phyloP scores from a whole-genome alignment of 2,113 vertebrate genomes.

The Hoplias malabaricus region DNA sequence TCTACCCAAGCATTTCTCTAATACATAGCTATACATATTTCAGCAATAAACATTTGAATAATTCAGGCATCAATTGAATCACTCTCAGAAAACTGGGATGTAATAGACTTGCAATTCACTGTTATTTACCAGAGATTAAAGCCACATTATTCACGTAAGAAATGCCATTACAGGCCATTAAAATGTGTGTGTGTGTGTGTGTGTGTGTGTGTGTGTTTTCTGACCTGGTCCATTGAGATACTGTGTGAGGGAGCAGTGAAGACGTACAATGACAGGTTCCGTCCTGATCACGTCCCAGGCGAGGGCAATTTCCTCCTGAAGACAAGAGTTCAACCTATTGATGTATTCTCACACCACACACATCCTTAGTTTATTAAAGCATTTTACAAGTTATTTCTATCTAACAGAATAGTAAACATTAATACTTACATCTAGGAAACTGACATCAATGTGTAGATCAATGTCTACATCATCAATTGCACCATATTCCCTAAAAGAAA shows the following conservation, averaged over 20 bases:
- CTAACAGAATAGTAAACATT: background rate
- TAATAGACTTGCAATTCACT: background rate
- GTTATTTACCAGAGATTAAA: background rate
- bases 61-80: background rate
- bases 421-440: conserved; percentile 90
- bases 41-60: background rate
- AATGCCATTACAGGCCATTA: background rate
- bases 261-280: conserved; percentile 85
- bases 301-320: conserved; percentile 88
- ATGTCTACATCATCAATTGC: conserved; percentile 93
- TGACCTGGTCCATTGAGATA: conserved; percentile 89
- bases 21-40: background rate
- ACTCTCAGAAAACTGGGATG: background rate
- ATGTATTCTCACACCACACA: background rate
- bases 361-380: background rate
- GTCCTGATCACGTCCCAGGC: conserved; percentile 89
- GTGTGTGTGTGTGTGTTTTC: conserved; percentile 44
- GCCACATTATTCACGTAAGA: background rate
- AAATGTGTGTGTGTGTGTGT: conserved; percentile 55
- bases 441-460: conserved; percentile 89
- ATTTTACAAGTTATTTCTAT: background rate
- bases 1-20: too few species aligned
- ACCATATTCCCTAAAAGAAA: conserved; percentile 87
- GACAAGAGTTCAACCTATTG: conserved; percentile 42
- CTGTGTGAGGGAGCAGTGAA: conserved; percentile 89